phyloP scores from a whole-genome alignment of 2,888 invertebrate genomes.

The Nycteola revayana region DNA sequence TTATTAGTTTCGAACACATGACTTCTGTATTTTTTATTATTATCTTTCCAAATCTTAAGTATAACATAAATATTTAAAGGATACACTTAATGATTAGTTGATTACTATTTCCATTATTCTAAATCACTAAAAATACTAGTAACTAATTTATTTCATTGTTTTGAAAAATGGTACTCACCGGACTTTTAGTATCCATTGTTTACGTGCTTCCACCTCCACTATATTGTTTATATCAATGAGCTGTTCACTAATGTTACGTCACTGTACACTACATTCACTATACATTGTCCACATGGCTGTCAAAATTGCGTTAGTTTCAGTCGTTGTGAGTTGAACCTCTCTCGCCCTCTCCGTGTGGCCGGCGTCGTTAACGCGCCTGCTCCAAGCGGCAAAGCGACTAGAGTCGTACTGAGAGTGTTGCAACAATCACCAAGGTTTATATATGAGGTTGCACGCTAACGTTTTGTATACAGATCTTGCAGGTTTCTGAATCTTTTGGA shows the following conservation, averaged over 20 bases:
- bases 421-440: conserved; percentile 76
- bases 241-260: conserved; percentile 68
- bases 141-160: conserved; percentile 27
- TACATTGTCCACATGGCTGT: conserved; percentile 75
- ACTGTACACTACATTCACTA: conserved; percentile 78
- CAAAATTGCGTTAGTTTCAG: conserved; percentile 48
- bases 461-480: conserved; percentile 45
- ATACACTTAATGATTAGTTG: too few species aligned
- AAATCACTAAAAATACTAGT: conserved; percentile 11
- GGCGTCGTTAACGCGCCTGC: conserved; percentile 72
- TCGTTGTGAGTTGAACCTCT: conserved; percentile 62
- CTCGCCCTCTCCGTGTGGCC: conserved; percentile 81
- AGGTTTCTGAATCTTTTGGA: conserved; percentile 26
- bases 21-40: too few species aligned
- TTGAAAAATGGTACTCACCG: conserved; percentile 59
- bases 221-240: conserved; percentile 44
- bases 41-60: too few species aligned
- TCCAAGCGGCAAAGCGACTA: conserved; percentile 83
- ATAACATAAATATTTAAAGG: too few species aligned
- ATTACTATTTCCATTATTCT: conserved; percentile 1
- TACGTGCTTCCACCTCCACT: conserved; percentile 49
- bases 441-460: conserved; percentile 70
- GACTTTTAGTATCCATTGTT: conserved; percentile 75
- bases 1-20: too few species aligned
- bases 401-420: conserved; percentile 81